Evolutionary conservation across 2,888 invertebrate species (phyloP), one percentile per base, ranked within the genome.

Genomic region (Dexiosoma caninum): DNA sequence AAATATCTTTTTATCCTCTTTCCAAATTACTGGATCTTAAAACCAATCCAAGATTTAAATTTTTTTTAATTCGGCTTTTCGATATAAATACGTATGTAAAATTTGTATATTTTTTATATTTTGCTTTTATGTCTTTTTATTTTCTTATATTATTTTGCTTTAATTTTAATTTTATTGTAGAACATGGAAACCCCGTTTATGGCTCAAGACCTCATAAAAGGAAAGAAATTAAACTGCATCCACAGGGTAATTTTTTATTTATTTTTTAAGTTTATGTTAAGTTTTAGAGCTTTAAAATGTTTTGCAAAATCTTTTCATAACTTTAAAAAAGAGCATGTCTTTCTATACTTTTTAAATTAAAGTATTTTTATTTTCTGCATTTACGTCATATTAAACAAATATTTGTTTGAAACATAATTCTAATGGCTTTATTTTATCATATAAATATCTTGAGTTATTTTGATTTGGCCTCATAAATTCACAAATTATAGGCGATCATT

Each of bases 151-250:
- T 76, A 57, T 40, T 67, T 49, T 57, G 51, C 77, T 77, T 78
- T 53, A 62, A 21, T 71, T 78, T 66, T 79, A 37, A 74, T 76
- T 78, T 67, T 64, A 75, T 62, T 83, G 83, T 90, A 89, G 89
- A 89, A 86, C 85, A 88, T 86, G 89, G 88, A 88, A 87, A 87
- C 86, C 89, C 87, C 85, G 85, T 88, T 86, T 88, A 88, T 87
- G 88, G 86, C 86, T 84, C 87, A 86, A 87, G 86, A 87, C 85
- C 85, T 85, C 87, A 86, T 85, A 89, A 88, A 89, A 87, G 90
- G 90, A 89, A 89, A 88, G 89, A 89, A 85, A 86, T 88, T 85
- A 89, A 89, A 87, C 88, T 87, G 84, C 89, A 89, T 88, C 86
- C 89, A 88, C 86, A 88, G 85, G 89, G 89, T 89, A 89, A 89